Evolutionary conservation across 1,140 invertebrate species (phyloP).

Genomic region (Cyrtorhinus lividipennis): DNA sequence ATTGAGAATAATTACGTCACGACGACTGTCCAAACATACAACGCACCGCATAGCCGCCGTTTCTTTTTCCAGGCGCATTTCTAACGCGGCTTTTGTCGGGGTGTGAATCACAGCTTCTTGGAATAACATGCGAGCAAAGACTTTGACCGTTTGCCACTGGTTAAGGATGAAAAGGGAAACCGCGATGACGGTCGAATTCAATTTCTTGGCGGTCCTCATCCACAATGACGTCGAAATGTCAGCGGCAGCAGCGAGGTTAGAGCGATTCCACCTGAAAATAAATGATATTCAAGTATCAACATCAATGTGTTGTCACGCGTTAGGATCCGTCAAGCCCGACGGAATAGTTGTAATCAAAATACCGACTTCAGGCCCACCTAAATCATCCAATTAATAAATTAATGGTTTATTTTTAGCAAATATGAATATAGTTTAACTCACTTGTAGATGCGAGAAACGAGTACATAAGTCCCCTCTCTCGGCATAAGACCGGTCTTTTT

Average conservation of each 20-base stretch:
- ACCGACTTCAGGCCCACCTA: background rate
- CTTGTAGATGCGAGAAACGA: too few species aligned
- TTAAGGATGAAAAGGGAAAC: too few species aligned
- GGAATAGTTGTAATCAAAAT: too few species aligned
- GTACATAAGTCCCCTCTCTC: background rate
- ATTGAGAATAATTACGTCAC: slow-evolving; percentile 7
- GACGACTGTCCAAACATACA: slow-evolving; percentile 7
- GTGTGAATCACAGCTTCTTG: background rate
- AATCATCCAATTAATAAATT: background rate
- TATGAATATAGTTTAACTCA: background rate
- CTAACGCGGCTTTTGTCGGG: background rate
- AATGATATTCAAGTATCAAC: background rate
- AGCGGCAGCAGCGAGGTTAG: background rate
- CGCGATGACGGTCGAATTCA: too few species aligned
- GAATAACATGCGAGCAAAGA: too few species aligned
- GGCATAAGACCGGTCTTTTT: background rate
- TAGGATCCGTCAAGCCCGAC: too few species aligned
- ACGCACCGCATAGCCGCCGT: slow-evolving; percentile 6
- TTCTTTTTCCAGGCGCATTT: slow-evolving; percentile 11
- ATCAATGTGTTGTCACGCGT: background rate
- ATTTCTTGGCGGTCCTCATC: background rate
- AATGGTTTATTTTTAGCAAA: background rate
- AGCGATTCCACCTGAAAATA: background rate
- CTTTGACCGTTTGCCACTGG: too few species aligned
- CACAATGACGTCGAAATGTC: background rate